Evolutionary conservation across 2,113 vertebrate species (phyloP).

Genomic region (Phalacrocorax aristotelis): DNA sequence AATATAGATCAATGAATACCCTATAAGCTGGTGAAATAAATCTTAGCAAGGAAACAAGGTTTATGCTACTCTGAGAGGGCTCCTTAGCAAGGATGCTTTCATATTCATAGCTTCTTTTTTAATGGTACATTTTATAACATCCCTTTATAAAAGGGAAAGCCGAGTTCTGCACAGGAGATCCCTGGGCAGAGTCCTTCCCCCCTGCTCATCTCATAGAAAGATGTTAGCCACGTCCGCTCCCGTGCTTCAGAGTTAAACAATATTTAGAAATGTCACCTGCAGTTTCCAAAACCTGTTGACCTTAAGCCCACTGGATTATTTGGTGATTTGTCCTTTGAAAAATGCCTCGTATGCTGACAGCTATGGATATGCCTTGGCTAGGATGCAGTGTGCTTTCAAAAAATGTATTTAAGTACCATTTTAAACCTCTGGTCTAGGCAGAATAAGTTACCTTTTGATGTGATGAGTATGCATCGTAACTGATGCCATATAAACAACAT

Average conservation of each 20-base stretch:
- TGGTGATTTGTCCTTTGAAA: neutral
- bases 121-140: neutral
- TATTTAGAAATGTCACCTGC: neutral
- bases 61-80: constrained; percentile 28
- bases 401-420: neutral
- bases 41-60: constrained; percentile 2
- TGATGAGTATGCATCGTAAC: neutral
- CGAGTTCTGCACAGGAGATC: neutral
- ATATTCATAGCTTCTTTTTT: constrained; percentile 1
- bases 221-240: neutral
- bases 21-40: constrained; percentile 24
- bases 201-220: neutral
- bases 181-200: neutral
- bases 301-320: neutral
- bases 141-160: constrained; percentile 1
- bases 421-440: neutral
- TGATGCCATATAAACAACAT: neutral
- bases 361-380: neutral
- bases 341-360: neutral
- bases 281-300: neutral
- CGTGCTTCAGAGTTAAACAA: neutral
- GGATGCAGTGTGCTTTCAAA: neutral
- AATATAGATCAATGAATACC: constrained; percentile 25
- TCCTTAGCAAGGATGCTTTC: constrained; percentile 20
- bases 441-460: neutral